phyloP scores from a whole-genome alignment of 1,140 invertebrate species.

The Helicoverpa armigera region DNA sequence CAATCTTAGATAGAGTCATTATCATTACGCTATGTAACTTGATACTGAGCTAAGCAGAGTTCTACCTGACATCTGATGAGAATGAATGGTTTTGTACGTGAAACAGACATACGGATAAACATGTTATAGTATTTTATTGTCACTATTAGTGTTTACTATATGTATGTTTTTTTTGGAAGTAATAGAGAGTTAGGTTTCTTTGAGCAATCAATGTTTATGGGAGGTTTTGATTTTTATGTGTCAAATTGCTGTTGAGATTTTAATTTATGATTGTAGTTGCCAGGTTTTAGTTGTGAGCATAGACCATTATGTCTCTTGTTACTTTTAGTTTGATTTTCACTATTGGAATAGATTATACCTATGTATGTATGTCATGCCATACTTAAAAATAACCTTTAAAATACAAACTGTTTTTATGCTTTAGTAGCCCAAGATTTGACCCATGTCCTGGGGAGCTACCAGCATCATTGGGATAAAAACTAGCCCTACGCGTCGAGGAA shows the following conservation, averaged over 20 bases:
- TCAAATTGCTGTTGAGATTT: conserved; percentile 7
- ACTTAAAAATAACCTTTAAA: not conserved
- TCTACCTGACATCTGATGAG: conserved; percentile 26
- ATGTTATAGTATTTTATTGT: conserved; percentile 30
- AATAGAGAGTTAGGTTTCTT: conserved; percentile 11
- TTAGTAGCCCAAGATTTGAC: too few relatives aligned
- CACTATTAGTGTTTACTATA: conserved; percentile 28
- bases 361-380: not conserved
- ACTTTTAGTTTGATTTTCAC: too few relatives aligned
- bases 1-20: conserved; percentile 26
- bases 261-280: not conserved
- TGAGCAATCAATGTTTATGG: not conserved
- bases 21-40: conserved; percentile 43
- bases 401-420: not conserved
- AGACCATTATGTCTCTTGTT: too few relatives aligned
- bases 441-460: too few relatives aligned
- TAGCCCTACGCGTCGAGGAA: too few relatives aligned
- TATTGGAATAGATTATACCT: too few relatives aligned
- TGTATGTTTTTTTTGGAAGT: not conserved
- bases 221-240: conserved; percentile 9
- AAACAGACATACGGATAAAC: conserved; percentile 38
- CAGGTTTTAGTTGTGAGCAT: too few relatives aligned
- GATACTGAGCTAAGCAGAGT: not conserved
- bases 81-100: conserved; percentile 10
- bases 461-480: too few relatives aligned